phyloP scores from a whole-genome alignment of 1,140 invertebrate species.

The Hermatobates lingyangjiaoensis region DNA sequence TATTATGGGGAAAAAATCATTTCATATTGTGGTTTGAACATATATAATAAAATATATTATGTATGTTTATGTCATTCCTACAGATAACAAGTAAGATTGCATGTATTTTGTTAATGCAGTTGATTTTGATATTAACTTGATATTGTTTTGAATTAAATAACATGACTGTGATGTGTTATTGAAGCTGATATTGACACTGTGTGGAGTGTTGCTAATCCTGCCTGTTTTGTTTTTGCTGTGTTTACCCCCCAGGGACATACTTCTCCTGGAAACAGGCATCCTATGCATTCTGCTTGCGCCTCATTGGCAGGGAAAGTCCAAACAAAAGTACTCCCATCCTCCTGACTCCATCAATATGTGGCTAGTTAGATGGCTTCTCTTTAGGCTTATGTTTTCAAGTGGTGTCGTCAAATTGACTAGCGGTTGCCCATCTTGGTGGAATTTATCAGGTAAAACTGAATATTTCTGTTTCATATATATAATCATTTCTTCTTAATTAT shows the following conservation, averaged over 20 bases:
- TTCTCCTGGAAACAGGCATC: slow-evolving; percentile 59
- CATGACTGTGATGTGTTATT: no score
- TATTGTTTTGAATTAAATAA: no score
- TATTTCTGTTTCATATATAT: no score
- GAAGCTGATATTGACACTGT: no score
- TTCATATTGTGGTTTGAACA: no score
- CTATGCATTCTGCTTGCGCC: slow-evolving; percentile 54
- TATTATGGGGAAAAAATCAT: no score
- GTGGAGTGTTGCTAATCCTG: no score
- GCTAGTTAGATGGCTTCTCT: slow-evolving; percentile 58
- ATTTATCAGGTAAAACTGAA: slow-evolving; percentile 40
- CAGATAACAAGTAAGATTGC: no score
- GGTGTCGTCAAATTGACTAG: slow-evolving; percentile 59
- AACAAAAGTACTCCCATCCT: slow-evolving; percentile 19
- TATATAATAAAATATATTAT: no score
- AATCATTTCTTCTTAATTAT: neutral
- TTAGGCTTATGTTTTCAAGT: slow-evolving; percentile 55
- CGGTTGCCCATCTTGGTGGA: slow-evolving; percentile 64
- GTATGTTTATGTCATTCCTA: no score
- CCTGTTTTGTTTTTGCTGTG: slow-evolving; percentile 2
- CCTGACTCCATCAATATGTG: slow-evolving; percentile 43
- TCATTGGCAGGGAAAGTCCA: slow-evolving; percentile 24
- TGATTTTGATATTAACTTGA: no score
- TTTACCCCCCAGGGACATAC: slow-evolving; percentile 40
- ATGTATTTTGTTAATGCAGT: no score